Evolutionary conservation across 2,888 invertebrate genomes (phyloP), one percentile per base, ranked within the genome.

Genomic region (Reticulitermes lucifugus): DNA sequence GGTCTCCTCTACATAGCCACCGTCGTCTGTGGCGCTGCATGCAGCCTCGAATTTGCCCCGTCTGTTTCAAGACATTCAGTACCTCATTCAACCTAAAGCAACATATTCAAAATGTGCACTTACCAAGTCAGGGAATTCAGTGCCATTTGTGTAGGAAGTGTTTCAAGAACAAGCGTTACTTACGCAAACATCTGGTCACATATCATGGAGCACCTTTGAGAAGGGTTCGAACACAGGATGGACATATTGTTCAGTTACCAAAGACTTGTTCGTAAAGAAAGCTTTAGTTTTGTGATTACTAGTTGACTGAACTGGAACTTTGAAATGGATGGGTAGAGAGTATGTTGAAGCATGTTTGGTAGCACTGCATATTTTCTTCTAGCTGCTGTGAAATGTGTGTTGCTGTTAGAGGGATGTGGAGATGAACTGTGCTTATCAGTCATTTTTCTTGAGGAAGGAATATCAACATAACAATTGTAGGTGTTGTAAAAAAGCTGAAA

Each of bases 121-220:
- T 89, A 83, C 89, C 89, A 59, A 89, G 89, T 46, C 88, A 89
- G 86, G 88, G 88, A 84, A 89, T 90, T 83, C 88, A 88, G 59
- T 90, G 90, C 87, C 88, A 88, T 79, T 86, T 89, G 85, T 90
- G 90, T 87, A 88, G 88, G 73, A 88, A 89, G 60, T 88, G 89
- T 81, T 89, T 90, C 87, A 90, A 89, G 88, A 90, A 90, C 88
- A 89, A 89, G 87, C 89, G 89, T 88, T 90, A 90, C 87, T 88
- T 90, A 65, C 85, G 90, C 59, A 90, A 90, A 86, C 90, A 90
- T 85, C 89, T 89, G 86, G 90, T 90, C 43, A 89, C 89, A 80
- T 89, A 89, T 21, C 90, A 90, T 85, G 89, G 89, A 80, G 89
- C 89, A 46, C 90, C 90, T 14, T 87, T 89, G 35, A 87, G 89